Percentiles rank a stretch among this genome's conserved stretches.
phyloP scores from a whole-genome alignment of 2,113 vertebrate species.

The Panurus biarmicus region DNA sequence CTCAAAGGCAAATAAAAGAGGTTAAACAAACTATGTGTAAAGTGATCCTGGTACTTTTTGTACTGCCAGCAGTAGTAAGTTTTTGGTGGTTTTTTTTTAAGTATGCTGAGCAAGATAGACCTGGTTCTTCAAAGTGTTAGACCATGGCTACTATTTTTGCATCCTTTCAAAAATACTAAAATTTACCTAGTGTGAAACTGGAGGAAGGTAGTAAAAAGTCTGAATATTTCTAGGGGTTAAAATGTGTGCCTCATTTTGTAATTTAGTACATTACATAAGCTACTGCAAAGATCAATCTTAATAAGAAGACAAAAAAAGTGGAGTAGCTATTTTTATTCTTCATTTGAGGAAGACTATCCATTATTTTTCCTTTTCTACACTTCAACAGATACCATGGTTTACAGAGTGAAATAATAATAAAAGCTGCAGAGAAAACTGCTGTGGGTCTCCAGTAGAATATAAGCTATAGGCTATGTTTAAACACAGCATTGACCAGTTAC shows the following conservation, averaged over 20 bases:
- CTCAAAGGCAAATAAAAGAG: background rate
- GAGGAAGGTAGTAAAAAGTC: background rate
- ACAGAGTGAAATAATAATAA: background rate
- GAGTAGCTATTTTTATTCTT: background rate
- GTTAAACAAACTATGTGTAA: background rate
- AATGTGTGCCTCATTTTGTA: background rate
- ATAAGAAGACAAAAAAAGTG: background rate
- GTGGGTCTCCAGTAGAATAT: background rate
- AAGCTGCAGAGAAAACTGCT: background rate
- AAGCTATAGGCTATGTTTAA: background rate
- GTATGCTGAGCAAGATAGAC: background rate
- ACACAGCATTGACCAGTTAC: background rate
- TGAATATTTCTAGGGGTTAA: background rate
- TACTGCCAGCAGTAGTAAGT: background rate
- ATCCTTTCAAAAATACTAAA: background rate
- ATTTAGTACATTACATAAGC: background rate
- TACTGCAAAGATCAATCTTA: background rate
- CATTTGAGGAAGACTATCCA: background rate
- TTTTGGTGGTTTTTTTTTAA: rapidly evolving
- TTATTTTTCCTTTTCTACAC: background rate
- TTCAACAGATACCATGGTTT: background rate
- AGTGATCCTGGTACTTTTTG: background rate
- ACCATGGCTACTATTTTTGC: background rate
- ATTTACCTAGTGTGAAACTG: background rate
- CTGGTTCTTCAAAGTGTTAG: background rate